A percentile compares a stretch with the other conserved stretches of the same genome.
Evolutionary conservation across 2,888 invertebrate species (phyloP).

Genomic region (Cancer borealis): DNA sequence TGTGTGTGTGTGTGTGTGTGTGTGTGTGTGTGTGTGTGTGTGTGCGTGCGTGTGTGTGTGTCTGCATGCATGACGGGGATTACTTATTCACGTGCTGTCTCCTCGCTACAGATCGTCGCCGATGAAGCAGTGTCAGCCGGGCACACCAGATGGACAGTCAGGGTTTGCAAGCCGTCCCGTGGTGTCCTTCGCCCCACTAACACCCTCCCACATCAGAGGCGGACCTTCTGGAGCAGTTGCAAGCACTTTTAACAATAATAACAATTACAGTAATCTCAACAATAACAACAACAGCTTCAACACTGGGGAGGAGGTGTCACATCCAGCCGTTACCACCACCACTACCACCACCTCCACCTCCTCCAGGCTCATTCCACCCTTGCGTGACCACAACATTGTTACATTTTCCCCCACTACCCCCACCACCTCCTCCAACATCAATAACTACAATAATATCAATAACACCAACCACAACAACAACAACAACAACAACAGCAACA

Average conservation of each 20-base stretch:
- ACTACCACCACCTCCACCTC: background rate
- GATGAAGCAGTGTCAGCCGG: conserved; percentile 50
- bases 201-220: conserved; percentile 59
- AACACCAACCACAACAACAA: conserved; percentile 45
- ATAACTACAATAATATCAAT: conserved; percentile 25
- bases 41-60: conserved; percentile 34
- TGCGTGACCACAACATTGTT: conserved; percentile 55
- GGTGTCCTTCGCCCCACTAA: conserved; percentile 65
- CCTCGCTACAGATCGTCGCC: conserved; percentile 57
- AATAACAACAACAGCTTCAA: background rate
- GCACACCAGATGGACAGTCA: conserved; percentile 44
- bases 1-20: conserved; percentile 1
- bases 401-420: conserved; percentile 35
- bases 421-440: conserved; percentile 31
- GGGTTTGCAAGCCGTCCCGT: conserved; percentile 78
- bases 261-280: conserved; percentile 24
- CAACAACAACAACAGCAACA: conserved; percentile 39
- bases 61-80: too few relatives aligned
- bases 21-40: conserved; percentile 24
- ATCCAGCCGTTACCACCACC: background rate
- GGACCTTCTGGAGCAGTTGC: background rate
- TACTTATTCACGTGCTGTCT: background rate
- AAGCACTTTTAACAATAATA: background rate
- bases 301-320: background rate
- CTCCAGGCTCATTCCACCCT: conserved; percentile 62